Evolutionary conservation across 2,888 invertebrate genomes (phyloP), one percentile per base, ranked within the genome.

Genomic region (Cheilosia soror): DNA sequence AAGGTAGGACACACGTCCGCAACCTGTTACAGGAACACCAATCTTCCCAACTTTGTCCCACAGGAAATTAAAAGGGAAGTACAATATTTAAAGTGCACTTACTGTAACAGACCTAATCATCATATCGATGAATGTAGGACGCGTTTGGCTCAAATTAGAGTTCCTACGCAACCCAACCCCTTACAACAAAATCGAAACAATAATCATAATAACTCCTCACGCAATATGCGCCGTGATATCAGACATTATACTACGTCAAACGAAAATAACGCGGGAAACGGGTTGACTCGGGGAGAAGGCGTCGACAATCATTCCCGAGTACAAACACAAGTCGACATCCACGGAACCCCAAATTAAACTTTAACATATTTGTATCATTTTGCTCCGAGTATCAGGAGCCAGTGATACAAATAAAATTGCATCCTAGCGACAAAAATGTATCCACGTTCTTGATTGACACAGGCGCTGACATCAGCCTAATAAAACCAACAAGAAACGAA

Each of bases 281-380:
- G 42, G 5, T 42, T 27, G 33, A 20, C 42, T 42, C 42, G 42
- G 40, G 27, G 15, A 49, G 49, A 13, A 2, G 49, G 20, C 4
- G 31, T 33, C 65, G 65, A 44, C 65, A 51, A 37, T 49, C 49
- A 20, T 7, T 1, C 65, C 63, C 65, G 63, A 65, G 29, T 2
- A 7, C 15, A n/a, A 20, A 9, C 20, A 2, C 20, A 49, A 31
- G 37, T 20, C 65, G 51, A 65, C 27, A 15, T 44, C 6, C 42
- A 62, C 60, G n/a, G 11, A 25, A 11, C 29, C 9, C 42, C 25
- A 11, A 25, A 62, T 9, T 60, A 60, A 37, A 42, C 4, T 29
- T 27, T 6, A 42, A 29, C 2, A 47, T 44, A 27, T 44, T 5
- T 15, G 27, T 62, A 62, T 13, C 62, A 42, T 44, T 63, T 27